Conservation (phyloP, 1,140 invertebrate genomes). For the Goniozus legneri region DNA sequence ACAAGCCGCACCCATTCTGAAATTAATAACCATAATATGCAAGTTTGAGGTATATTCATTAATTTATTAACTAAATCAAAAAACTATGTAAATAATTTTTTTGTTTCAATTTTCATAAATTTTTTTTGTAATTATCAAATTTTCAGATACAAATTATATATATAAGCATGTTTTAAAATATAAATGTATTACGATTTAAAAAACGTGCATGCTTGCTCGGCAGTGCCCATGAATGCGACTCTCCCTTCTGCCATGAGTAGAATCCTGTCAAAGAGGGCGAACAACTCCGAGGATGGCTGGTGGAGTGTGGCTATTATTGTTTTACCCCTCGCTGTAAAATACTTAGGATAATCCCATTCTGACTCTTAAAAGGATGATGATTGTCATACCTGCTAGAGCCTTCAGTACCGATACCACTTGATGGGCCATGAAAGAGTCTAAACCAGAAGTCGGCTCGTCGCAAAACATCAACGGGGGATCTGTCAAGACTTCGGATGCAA, state of each 20-base stretch:
- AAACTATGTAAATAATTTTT: too few relatives aligned
- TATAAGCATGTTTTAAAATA: background rate
- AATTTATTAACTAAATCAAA: too few relatives aligned
- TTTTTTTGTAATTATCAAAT: background rate
- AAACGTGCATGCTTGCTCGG: slow-evolving; percentile 74
- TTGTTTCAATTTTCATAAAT: too few relatives aligned
- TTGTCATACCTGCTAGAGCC: slow-evolving; percentile 61
- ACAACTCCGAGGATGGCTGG: slow-evolving; percentile 93
- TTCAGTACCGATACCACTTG: slow-evolving; percentile 86
- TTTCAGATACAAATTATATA: background rate
- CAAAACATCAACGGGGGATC: slow-evolving; percentile 94
- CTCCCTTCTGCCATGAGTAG: slow-evolving; percentile 89
- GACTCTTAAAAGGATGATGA: background rate
- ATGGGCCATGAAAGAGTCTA: slow-evolving; percentile 83
- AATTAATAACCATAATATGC: slow-evolving; percentile 2
- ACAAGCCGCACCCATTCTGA: slow-evolving; percentile 71
- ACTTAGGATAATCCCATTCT: background rate
- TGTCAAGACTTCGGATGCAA: slow-evolving; percentile 92
- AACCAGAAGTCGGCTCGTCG: slow-evolving; percentile 92
- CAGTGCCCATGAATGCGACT: slow-evolving; percentile 84
- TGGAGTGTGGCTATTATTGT: slow-evolving; percentile 94
- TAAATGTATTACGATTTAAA: slow-evolving; percentile 68
- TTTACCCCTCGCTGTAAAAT: slow-evolving; percentile 61
- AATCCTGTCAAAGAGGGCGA: slow-evolving; percentile 87
- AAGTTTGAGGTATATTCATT: too few relatives aligned